Percentiles rank a stretch among this genome's conserved stretches.
Conservation (phyloP, 2,888 invertebrate species). For the Himalopsyche tibetana region DNA sequence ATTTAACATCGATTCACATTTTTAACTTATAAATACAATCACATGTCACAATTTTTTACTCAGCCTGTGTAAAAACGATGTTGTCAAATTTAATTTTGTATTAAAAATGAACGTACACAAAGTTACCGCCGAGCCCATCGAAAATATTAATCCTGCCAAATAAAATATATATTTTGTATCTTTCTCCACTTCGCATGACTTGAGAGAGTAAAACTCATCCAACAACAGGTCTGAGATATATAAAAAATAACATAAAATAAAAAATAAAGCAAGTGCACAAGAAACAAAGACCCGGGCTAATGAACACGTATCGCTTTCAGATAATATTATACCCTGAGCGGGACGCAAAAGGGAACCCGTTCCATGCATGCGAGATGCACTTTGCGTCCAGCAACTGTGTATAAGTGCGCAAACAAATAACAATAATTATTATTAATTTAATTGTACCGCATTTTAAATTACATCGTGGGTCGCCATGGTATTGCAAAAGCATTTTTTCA, state of each 20-base stretch:
- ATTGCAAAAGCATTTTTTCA: neutral
- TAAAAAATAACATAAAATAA: conserved; percentile 36
- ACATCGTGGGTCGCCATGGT: neutral
- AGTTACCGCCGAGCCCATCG: too few relatives aligned
- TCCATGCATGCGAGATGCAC: conserved; percentile 23
- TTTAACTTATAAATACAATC: too few relatives aligned
- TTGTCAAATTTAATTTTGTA: too few relatives aligned
- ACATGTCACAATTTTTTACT: too few relatives aligned
- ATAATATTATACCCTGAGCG: conserved; percentile 50
- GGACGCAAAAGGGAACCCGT: conserved; percentile 13
- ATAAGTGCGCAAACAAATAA: conserved; percentile 31
- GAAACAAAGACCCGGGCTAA: conserved; percentile 59
- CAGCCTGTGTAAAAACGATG: too few relatives aligned
- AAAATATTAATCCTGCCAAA: too few relatives aligned
- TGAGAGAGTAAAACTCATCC: conserved; percentile 48
- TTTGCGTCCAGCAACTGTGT: neutral
- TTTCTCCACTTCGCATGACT: conserved; percentile 28
- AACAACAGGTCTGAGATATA: conserved; percentile 36
- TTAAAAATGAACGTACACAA: too few relatives aligned
- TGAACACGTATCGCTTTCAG: conserved; percentile 61
- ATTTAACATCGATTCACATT: too few relatives aligned
- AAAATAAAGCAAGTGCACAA: conserved; percentile 53
- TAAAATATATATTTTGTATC: neutral
- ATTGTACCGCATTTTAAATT: neutral
- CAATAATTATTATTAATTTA: conserved; percentile 41